Base-by-base conservation (phyloP, 2,888 invertebrate genomes). In the Polietes domitor region DNA sequence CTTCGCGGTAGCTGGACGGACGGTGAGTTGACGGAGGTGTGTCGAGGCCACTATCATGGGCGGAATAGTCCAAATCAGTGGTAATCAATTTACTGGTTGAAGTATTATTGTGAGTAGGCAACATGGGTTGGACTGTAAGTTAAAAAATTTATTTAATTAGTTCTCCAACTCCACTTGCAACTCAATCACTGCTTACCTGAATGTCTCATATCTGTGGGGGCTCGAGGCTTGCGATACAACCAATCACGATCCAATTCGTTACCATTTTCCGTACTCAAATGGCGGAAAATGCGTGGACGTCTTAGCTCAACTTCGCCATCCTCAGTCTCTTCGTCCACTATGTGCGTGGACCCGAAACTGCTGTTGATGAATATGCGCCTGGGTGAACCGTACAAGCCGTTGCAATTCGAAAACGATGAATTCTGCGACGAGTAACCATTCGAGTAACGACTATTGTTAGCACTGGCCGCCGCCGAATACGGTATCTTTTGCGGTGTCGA, bases 61-160 rank as follows among this genome's bases (percentile, higher is more conserved):
- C 93, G 91, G 92, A 92, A 77, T 94, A 94, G 88, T 94, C 94
- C 87, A 94, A 93, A 88, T 94, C 94, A 79, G 94, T 93, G 61
- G 87, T 88, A 26, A 68, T 76, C 65, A 72, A 74, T 61, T 79
- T 85, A 37, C 70, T 79, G 19, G 72, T 53, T 41, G 74, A 65
- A 3, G 70, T 72, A 32, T 73, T 77, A 65, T 85, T 86, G 53
- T 88, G 88, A 17, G 87, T 88, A 76, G 90, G 90, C 65, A 90
- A 79, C 89, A 90, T 90, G 19, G 90, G 90, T 91, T 94, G 91
- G 87, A 94, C 94, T 94, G 89, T 1, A 91, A 88, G 32, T 76
- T 15, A 26, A 72, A 55, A 53, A 50, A 53, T 47, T 37, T 12
- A 24, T 28, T 28, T 58, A 47, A 2, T 9, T 10, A 17, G 37